A percentile compares a stretch with the other conserved stretches of the same genome.
phyloP scores from a whole-genome alignment of 2,113 vertebrate genomes.

The Himantopus leucocephalus region DNA sequence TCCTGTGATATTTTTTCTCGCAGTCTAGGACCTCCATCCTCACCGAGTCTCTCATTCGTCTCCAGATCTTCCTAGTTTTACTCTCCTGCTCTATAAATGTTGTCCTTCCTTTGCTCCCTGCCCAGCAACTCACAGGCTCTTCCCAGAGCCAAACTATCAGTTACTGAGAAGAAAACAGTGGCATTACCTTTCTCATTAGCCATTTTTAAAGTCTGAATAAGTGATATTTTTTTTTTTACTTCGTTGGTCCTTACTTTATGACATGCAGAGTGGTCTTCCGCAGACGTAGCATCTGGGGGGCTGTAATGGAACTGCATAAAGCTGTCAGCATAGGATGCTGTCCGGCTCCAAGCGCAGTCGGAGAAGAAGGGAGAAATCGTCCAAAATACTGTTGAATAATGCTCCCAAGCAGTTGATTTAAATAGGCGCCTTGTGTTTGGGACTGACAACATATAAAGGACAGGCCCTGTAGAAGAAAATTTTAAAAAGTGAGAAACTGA shows the following conservation, averaged over 20 bases:
- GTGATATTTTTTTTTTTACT: background rate
- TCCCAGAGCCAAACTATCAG: background rate
- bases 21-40: background rate
- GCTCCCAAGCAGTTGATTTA: constrained; percentile 87
- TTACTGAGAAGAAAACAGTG: background rate
- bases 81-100: background rate
- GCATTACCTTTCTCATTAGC: background rate
- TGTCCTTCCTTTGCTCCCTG: background rate
- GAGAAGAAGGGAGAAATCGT: constrained; percentile 87
- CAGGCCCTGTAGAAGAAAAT: constrained; percentile 80
- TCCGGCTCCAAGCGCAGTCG: constrained; percentile 48
- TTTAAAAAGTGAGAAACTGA: background rate
- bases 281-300: constrained; percentile 55
- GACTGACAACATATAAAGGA: constrained; percentile 83
- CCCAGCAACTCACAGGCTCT: background rate
- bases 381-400: constrained; percentile 87
- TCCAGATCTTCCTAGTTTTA: background rate
- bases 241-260: constrained; percentile 63
- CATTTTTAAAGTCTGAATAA: background rate
- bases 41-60: background rate
- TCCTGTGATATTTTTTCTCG: background rate
- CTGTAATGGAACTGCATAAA: constrained; percentile 74
- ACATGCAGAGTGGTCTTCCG: constrained; percentile 66
- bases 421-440: constrained; percentile 82
- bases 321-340: constrained; percentile 89